A percentile compares a stretch with the other conserved stretches of the same genome.
These are phyloP conservation scores for Lepilemur ruficaudatus DNA, from an alignment of 2,797 vertebrate species.

Conservation along the genomic window DNA sequence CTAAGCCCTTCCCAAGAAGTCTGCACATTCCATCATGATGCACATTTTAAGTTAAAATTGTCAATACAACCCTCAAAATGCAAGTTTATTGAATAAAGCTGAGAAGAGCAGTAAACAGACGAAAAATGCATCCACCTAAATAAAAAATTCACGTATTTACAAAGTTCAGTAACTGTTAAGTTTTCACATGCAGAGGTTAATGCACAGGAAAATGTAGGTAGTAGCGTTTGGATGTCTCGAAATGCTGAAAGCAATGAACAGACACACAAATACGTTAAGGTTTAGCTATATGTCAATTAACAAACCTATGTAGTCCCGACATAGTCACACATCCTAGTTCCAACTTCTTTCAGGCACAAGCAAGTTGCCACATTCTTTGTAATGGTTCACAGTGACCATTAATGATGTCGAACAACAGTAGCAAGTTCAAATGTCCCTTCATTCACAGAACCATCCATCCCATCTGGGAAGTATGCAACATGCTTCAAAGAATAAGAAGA, in stretches of 20 bases:
- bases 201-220: conserved; percentile 83
- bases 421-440: conserved; percentile 78
- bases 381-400: conserved; percentile 78
- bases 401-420: conserved; percentile 63
- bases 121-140: conserved; percentile 89
- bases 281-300: conserved; percentile 82
- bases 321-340: conserved; percentile 80
- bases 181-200: conserved; percentile 93
- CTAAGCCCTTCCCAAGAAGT: neutral
- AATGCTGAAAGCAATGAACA: conserved; percentile 82
- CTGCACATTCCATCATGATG: conserved; percentile 33
- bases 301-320: conserved; percentile 81
- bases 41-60: conserved; percentile 73
- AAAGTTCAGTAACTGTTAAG: conserved; percentile 88
- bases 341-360: conserved; percentile 84
- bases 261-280: conserved; percentile 80
- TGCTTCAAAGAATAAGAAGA: conserved; percentile 77
- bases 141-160: conserved; percentile 92
- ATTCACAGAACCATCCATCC: conserved; percentile 80
- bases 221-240: conserved; percentile 81
- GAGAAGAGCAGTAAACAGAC: conserved; percentile 90
- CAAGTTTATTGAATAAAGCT: conserved; percentile 92
- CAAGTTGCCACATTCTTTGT: conserved; percentile 78
- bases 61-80: conserved; percentile 88
- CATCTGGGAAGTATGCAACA: conserved; percentile 74